Percentiles rank a stretch among this genome's conserved stretches.
phyloP scores from a whole-genome alignment of 2,113 vertebrate genomes.

The Ailurus styani region DNA sequence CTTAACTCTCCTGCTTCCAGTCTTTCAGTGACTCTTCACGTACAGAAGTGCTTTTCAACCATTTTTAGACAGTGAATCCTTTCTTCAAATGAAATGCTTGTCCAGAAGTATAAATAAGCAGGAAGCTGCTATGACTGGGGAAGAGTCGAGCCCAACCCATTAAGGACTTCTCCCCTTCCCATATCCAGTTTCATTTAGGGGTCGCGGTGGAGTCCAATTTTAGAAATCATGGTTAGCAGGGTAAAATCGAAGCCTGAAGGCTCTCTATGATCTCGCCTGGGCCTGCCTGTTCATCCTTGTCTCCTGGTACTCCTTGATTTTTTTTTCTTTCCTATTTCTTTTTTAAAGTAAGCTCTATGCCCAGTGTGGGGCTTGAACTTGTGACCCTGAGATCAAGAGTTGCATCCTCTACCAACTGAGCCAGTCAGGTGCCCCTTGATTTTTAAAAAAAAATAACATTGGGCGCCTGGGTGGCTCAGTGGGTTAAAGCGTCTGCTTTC shows the following conservation, averaged over 20 bases:
- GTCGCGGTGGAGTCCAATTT: neutral
- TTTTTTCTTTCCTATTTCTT: neutral
- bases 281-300: neutral
- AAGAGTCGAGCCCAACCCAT: neutral
- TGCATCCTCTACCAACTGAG: neutral
- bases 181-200: neutral
- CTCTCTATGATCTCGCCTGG: neutral
- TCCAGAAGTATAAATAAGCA: neutral
- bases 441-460: neutral
- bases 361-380: neutral
- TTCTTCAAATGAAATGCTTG: neutral
- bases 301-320: neutral
- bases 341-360: neutral
- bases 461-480: no score
- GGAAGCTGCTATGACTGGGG: neutral
- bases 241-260: neutral
- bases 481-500: no score
- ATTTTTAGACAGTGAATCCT: neutral
- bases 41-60: neutral
- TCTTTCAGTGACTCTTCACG: neutral
- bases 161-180: neutral
- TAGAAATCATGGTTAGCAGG: neutral
- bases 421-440: neutral
- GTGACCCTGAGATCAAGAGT: neutral
- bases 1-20: neutral